Base-by-base conservation (phyloP, 2,113 vertebrate genomes). In the Coracopsis vasa region DNA sequence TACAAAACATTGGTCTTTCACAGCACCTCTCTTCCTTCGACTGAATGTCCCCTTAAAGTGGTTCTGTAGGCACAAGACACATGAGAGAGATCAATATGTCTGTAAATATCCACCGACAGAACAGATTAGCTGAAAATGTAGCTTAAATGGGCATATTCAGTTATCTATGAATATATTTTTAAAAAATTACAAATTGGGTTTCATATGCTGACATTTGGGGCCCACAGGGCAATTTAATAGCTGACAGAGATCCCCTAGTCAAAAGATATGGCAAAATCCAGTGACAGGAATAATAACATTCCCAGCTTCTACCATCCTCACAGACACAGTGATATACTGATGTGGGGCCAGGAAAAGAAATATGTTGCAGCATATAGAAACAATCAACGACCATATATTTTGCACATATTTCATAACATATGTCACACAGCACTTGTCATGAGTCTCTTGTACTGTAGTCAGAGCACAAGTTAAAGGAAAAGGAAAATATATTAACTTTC, bases 401-500 rank as follows among this genome's bases (percentile, higher is more conserved):
- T 10, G 1, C 20, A 27, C 13, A 2, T 72, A 27, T 84, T 94
- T 96, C 88, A 39, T 84, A 86, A 54, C 10, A 10, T 58, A 62
- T 74, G n/a, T 27, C 54, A 60, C 10, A 28, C 18, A 54, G 4
- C 18, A 50, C 83, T 88, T 93, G 20, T 88, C 71, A 92, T 64
- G 50, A 37, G 25, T 85, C 14, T 23, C 50, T 92, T 88, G 28
- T 83, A 42, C 41, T 64, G 19, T 62, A 81, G 42, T 58, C 70
- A 35, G 33, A 81, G 25, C 31, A 90, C 53, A 77, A 44, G 88
- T 25, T 42, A 62, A 80, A 86, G 61, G 54, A 85, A 78, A 95
- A 72, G 42, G 48, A 91, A 94, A 95, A 96, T 80, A 83, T 90
- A 90, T 92, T 88, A 96, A 94, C 94, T 94, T 92, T 74, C 58